Percentiles rank a stretch among this genome's conserved stretches.
Evolutionary conservation across 2,888 invertebrate genomes (phyloP).

Genomic region (Gymnocheta viridis): DNA sequence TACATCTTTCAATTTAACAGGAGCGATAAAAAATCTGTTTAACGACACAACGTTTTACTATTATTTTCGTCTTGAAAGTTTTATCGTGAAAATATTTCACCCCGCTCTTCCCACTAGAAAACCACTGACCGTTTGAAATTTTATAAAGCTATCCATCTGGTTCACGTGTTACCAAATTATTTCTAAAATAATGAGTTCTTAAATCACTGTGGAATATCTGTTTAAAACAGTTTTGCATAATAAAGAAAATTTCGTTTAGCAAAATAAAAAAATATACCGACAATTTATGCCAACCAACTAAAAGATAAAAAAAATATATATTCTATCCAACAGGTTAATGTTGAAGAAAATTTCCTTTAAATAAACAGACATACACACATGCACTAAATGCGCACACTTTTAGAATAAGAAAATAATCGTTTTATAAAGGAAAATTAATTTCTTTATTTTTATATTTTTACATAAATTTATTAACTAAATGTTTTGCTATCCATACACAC

Average conservation of each 20-base stretch:
- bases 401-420: slow-evolving; percentile 44
- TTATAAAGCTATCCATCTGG: no score
- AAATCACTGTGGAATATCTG: background rate
- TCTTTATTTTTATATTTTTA: slow-evolving; percentile 67
- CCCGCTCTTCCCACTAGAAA: no score
- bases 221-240: slow-evolving; percentile 43
- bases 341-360: slow-evolving; percentile 46
- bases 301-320: slow-evolving; percentile 16
- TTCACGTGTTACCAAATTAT: background rate
- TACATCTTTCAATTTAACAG: no score
- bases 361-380: background rate
- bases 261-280: background rate
- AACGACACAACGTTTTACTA: no score
- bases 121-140: no score
- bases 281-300: slow-evolving; percentile 22
- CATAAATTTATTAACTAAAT: slow-evolving; percentile 66
- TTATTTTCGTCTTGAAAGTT: no score
- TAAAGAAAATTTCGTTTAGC: slow-evolving; percentile 50
- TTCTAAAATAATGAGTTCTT: background rate
- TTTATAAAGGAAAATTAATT: slow-evolving; percentile 64
- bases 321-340: slow-evolving; percentile 63
- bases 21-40: no score
- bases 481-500: background rate
- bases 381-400: slow-evolving; percentile 17
- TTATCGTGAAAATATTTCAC: no score